Conservation (phyloP, 53 echinoderm and acorn worm species). For the Mesocentrotus franciscanus region DNA sequence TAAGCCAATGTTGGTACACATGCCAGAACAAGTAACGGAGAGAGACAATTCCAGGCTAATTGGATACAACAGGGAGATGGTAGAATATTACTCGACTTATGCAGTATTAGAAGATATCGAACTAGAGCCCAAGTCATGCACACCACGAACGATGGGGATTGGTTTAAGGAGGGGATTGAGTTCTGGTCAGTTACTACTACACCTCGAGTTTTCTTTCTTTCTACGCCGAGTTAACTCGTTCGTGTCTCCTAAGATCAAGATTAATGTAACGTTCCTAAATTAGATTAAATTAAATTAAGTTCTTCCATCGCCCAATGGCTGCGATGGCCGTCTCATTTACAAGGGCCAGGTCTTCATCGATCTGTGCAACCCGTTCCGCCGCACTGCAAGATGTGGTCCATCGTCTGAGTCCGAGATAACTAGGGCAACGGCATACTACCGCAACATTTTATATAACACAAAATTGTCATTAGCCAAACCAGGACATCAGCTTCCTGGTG, state of each 20-base stretch:
- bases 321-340: too few relatives aligned
- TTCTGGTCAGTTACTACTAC: too few relatives aligned
- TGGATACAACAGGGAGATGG: neutral
- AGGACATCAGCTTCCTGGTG: neutral
- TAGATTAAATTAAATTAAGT: too few relatives aligned
- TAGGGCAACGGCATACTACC: neutral
- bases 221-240: neutral
- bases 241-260: too few relatives aligned
- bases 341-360: too few relatives aligned
- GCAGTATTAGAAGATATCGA: neutral
- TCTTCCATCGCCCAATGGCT: too few relatives aligned
- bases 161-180: too few relatives aligned
- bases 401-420: too few relatives aligned
- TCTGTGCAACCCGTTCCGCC: too few relatives aligned
- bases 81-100: constrained; percentile 28
- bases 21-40: neutral
- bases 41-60: constrained; percentile 4
- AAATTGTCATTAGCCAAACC: neutral
- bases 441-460: neutral
- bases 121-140: neutral
- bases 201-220: too few relatives aligned
- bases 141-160: neutral
- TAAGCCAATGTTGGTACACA: neutral
- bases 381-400: too few relatives aligned
- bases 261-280: too few relatives aligned